These are phyloP conservation scores for Myotis planiceps DNA, from an alignment of 2,797 vertebrate genomes.

Conservation along the genomic window DNA sequence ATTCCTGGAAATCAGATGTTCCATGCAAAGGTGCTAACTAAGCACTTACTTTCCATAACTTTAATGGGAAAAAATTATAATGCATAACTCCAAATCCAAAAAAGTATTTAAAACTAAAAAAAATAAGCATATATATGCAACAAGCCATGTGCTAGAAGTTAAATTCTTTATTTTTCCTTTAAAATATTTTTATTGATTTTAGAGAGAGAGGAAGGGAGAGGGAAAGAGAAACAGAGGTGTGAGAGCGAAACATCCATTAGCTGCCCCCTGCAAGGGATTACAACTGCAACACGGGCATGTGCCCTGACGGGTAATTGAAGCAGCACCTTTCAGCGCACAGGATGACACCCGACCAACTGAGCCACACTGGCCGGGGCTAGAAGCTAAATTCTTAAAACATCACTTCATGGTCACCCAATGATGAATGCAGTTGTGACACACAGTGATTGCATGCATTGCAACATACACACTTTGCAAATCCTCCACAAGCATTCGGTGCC, in stretches of 20 bases:
- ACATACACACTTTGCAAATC: not conserved
- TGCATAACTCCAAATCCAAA: not conserved
- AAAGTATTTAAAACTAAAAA: not conserved
- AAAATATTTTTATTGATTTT: not conserved
- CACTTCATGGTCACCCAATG: not conserved
- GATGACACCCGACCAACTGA: not conserved
- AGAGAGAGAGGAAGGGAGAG: no score
- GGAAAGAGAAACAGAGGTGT: not conserved
- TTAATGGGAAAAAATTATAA: not conserved
- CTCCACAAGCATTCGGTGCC: not conserved
- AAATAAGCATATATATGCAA: not conserved
- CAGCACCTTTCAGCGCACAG: not conserved
- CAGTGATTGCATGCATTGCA: accelerated
- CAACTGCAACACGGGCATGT: not conserved
- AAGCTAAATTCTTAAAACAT: not conserved
- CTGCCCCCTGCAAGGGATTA: not conserved
- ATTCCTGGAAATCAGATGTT: not conserved
- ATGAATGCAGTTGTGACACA: not conserved
- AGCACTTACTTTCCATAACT: not conserved
- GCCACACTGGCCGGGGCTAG: not conserved
- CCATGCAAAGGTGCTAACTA: not conserved
- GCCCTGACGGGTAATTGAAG: not conserved
- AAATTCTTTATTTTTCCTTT: not conserved
- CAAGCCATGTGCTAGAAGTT: not conserved
- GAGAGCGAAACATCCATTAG: not conserved